Conservation (phyloP, 2,113 vertebrate species). For the Phalacrocorax carbo region DNA sequence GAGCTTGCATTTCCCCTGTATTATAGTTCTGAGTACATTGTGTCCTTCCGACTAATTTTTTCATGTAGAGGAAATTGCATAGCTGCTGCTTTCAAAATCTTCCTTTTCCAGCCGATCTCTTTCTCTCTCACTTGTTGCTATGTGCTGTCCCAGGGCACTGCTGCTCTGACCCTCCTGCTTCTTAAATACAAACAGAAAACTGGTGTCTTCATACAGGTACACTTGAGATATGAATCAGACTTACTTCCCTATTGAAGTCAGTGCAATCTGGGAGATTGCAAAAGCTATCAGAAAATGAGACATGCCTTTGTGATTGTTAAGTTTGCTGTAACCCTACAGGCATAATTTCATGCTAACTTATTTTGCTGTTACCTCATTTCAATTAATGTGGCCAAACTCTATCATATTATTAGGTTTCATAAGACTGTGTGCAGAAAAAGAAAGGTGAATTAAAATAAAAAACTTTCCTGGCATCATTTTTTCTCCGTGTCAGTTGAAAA, state of each 20-base stretch:
- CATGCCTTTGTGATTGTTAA: not conserved
- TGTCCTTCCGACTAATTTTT: not conserved
- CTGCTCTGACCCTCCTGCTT: not conserved
- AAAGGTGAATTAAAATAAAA: not conserved
- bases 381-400: not conserved
- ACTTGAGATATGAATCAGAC: not conserved
- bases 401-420: not conserved
- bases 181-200: not conserved
- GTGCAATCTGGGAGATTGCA: not conserved
- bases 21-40: not conserved
- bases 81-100: not conserved
- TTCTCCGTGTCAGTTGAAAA: not conserved
- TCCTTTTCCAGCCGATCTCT: not conserved
- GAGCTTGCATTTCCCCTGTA: not conserved
- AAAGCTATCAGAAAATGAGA: not conserved
- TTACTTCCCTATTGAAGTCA: not conserved
- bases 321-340: not conserved
- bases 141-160: not conserved
- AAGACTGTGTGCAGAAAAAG: not conserved
- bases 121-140: accelerated
- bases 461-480: not conserved
- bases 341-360: not conserved
- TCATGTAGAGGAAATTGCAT: not conserved
- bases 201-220: not conserved
- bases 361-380: not conserved